phyloP scores from a whole-genome alignment of 2,113 vertebrate genomes.

The Paradisaea rubra region DNA sequence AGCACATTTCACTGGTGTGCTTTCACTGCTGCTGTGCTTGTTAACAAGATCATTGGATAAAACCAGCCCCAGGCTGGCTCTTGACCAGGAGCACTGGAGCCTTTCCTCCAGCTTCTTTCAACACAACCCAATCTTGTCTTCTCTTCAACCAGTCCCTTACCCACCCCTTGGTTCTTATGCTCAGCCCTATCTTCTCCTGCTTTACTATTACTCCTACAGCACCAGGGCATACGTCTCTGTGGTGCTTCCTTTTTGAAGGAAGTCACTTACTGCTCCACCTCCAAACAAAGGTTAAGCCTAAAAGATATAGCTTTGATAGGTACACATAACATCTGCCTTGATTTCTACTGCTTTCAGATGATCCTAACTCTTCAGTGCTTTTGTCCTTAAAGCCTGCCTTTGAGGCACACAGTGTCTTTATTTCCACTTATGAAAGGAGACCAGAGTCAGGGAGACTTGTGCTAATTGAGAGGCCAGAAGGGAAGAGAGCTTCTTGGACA shows the following conservation, averaged over 20 bases:
- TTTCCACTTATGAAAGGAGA: not conserved
- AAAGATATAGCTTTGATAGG: not conserved
- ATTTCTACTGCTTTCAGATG: not conserved
- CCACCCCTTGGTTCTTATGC: not conserved
- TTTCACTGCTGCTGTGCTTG: not conserved
- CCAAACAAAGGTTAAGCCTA: not conserved
- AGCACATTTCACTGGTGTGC: not conserved
- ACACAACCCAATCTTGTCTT: not conserved
- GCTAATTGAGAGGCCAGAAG: not conserved
- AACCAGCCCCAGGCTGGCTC: not conserved
- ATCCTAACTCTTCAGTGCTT: not conserved
- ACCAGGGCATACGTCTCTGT: accelerated
- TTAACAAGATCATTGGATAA: not conserved
- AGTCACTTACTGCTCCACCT: not conserved
- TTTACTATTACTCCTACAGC: not conserved
- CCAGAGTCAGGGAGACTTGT: not conserved
- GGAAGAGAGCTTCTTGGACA: not conserved
- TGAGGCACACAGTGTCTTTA: not conserved
- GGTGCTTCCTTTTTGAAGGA: not conserved
- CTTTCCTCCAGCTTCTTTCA: not conserved
- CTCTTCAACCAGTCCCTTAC: not conserved
- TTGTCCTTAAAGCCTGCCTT: not conserved
- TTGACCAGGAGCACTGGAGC: not conserved
- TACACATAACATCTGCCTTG: not conserved
- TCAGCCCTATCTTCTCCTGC: not conserved